These are phyloP conservation scores for Toxotes jaculatrix DNA, from an alignment of 2,113 vertebrate genomes.

Conservation along the genomic window DNA sequence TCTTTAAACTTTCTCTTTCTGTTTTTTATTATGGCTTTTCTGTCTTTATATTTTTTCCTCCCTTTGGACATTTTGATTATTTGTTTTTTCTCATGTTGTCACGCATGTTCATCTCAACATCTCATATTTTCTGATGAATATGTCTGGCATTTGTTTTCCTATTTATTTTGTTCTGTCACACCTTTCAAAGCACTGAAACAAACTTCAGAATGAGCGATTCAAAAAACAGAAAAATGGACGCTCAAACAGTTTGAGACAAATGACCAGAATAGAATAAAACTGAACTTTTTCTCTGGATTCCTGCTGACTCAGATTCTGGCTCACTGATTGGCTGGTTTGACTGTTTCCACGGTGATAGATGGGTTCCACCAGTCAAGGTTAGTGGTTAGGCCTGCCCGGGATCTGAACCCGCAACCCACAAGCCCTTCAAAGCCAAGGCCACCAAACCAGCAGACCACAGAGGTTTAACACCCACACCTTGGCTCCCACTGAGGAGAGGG, in stretches of 20 bases:
- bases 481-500: conserved; percentile 37
- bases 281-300: conserved; percentile 30
- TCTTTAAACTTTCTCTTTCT: background rate
- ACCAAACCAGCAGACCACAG: conserved; percentile 76
- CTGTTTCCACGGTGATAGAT: conserved; percentile 66
- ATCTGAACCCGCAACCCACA: conserved; percentile 75
- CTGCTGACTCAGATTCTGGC: conserved; percentile 73
- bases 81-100: background rate
- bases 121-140: background rate
- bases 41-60: background rate
- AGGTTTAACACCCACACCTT: conserved; percentile 77
- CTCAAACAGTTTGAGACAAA: conserved; percentile 17
- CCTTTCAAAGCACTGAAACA: too few relatives aligned
- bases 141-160: background rate
- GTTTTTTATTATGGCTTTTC: background rate
- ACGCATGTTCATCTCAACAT: background rate
- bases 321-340: conserved; percentile 52
- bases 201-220: background rate
- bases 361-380: conserved; percentile 65
- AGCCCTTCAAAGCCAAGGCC: conserved; percentile 77
- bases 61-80: background rate
- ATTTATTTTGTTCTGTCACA: background rate
- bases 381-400: conserved; percentile 69
- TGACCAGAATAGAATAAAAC: conserved; percentile 32
- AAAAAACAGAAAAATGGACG: background rate